Percentiles rank a stretch among this genome's conserved stretches.
Conservation (phyloP, 2,797 vertebrate species). For the Darevskia nairensis region DNA sequence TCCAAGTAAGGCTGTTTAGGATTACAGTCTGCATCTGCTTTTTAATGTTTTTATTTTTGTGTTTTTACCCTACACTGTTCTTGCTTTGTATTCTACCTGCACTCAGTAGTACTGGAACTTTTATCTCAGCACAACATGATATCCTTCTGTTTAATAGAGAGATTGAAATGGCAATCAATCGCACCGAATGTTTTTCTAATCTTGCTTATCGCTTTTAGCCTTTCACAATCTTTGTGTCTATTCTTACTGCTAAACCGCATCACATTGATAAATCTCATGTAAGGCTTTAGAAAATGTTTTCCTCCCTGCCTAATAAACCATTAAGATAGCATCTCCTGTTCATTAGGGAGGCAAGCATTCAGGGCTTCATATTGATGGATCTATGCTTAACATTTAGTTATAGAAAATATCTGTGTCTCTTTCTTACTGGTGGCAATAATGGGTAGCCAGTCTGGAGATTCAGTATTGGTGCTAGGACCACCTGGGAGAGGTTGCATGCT, state of each 20-base stretch:
- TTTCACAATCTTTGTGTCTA: conserved; percentile 16
- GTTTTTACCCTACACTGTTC: not conserved
- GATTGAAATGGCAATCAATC: conserved; percentile 8
- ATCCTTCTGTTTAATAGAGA: conserved; percentile 7
- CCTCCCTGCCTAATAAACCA: conserved; percentile 12
- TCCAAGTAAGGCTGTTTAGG: not conserved
- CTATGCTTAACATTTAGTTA: not conserved
- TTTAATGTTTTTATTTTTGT: not conserved
- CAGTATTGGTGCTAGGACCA: not conserved
- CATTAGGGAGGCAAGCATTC: not conserved
- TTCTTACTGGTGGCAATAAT: not conserved
- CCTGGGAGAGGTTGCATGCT: not conserved
- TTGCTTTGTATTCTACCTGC: not conserved
- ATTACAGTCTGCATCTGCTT: not conserved
- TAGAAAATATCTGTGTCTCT: not conserved
- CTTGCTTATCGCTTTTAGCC: conserved; percentile 6
- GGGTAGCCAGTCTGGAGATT: not conserved
- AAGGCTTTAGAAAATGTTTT: conserved; percentile 16
- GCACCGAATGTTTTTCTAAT: conserved; percentile 11
- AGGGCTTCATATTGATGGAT: conserved; percentile 1
- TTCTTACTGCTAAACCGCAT: conserved; percentile 18
- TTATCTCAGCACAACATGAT: conserved; percentile 8
- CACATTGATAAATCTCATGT: conserved; percentile 23
- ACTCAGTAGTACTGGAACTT: not conserved
- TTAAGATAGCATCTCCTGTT: conserved; percentile 17